These are phyloP conservation scores for Drosophila pseudotakahashii DNA, from an alignment of 2,888 invertebrate species.

Conservation along the genomic window DNA sequence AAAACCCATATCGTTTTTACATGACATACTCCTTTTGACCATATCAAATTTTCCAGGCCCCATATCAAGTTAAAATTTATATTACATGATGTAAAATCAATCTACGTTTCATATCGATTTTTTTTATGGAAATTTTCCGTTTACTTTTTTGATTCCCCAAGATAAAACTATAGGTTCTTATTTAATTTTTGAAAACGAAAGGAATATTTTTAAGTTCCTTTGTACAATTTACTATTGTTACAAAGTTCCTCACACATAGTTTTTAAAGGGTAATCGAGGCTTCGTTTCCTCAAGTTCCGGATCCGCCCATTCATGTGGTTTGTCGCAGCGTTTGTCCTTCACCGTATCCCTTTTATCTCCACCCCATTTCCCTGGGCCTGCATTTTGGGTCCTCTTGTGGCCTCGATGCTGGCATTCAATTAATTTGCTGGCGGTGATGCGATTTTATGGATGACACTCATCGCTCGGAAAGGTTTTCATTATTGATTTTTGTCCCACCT, in stretches of 20 bases:
- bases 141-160: too few relatives aligned
- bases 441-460: slow-evolving; percentile 56
- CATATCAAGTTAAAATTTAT: too few relatives aligned
- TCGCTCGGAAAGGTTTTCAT: slow-evolving; percentile 40
- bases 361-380: neutral
- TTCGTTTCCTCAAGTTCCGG: neutral
- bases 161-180: too few relatives aligned
- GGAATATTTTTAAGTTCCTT: too few relatives aligned
- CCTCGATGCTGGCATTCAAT: slow-evolving; percentile 59
- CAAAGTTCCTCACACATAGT: neutral
- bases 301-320: slow-evolving; percentile 22
- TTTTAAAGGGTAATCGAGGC: slow-evolving; percentile 11
- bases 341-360: slow-evolving; percentile 5
- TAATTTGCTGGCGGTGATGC: slow-evolving; percentile 58
- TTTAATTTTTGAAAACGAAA: too few relatives aligned
- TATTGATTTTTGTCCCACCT: slow-evolving; percentile 64
- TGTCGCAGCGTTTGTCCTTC: slow-evolving; percentile 21
- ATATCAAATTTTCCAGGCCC: too few relatives aligned
- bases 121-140: neutral
- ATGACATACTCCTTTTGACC: too few relatives aligned
- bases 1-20: too few relatives aligned
- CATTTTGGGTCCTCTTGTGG: slow-evolving; percentile 21
- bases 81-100: too few relatives aligned
- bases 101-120: too few relatives aligned
- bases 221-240: too few relatives aligned